Evolutionary conservation across 2,797 vertebrate species (phyloP).

Genomic region (Eleutherodactylus coqui): DNA sequence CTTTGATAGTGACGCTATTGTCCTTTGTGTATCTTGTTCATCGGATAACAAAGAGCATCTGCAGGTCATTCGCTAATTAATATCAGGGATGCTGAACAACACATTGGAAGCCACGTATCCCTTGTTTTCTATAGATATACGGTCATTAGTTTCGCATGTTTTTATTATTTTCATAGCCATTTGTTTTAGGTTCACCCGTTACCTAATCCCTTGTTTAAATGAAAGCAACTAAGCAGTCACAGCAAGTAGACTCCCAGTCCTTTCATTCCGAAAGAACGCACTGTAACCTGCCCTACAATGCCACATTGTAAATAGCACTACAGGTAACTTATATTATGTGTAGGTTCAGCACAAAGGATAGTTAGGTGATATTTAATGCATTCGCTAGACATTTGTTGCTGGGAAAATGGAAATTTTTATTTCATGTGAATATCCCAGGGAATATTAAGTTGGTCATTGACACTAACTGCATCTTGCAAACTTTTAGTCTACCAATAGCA

Average conservation of each 20-base stretch:
- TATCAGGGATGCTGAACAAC: not conserved
- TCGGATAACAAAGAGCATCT: not conserved
- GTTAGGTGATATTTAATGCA: not conserved
- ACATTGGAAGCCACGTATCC: not conserved
- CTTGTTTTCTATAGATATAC: not conserved
- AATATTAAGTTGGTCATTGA: not conserved
- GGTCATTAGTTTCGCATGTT: not conserved
- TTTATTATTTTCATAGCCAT: not conserved
- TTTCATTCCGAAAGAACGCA: not conserved
- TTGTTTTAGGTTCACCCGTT: constrained; percentile 12
- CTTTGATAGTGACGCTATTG: not conserved
- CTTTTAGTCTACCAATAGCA: not conserved
- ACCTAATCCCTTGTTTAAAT: not conserved
- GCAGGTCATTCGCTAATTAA: not conserved
- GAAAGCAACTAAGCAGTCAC: not conserved
- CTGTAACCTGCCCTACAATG: constrained; percentile 2
- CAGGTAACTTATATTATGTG: not conserved
- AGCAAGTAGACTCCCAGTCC: not conserved
- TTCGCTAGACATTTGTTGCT: not conserved
- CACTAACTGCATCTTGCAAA: not conserved
- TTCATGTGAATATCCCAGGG: not conserved
- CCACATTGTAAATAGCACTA: not conserved
- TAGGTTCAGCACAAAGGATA: not conserved
- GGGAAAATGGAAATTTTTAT: not conserved
- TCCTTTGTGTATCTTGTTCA: not conserved